Base-by-base conservation (phyloP, 2,113 vertebrate genomes). In the Tylochromis polylepis region DNA sequence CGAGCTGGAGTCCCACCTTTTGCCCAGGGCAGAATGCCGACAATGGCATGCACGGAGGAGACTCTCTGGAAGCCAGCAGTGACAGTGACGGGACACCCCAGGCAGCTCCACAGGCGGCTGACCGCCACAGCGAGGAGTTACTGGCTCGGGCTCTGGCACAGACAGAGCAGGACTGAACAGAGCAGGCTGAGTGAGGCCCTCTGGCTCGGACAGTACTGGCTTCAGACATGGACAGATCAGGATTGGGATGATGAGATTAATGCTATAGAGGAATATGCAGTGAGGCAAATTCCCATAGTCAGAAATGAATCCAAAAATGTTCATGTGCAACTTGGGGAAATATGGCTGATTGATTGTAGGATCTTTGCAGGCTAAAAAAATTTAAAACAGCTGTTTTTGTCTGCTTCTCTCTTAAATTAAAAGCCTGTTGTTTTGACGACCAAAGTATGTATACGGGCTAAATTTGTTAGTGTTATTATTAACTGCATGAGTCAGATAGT, bases 401-500 rank as follows among this genome's bases (percentile, higher is more conserved):
- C 3, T 24, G 65, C 65, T 41, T 43, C 22, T 43, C 3, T 43
- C 12, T 43, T 43, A 12, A 43, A 43, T 46, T 14, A 43, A 43
- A 11, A 43, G 41, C 11, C 41, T 72, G 67, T 11, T 46, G 14
- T n/a, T 0, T 0, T 27, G 5, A 72, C 14, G 36, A 72, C 27
- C n/a, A 46, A 46, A 46, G 14, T 27, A 22, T 3, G 1, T 41
- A 38, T 1, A 38, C 10, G 65, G 4, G 38, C n/a, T 46, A 46
- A 41, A 46, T 72, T 16, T 24, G 65, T 27, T 24, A 18, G 22
- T 27, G 62, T 41, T 67, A 43, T 72, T 27, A 72, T 46, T 6
- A 10, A 0, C 38, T 0, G n/a, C 43, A 27, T 43, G n/a, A 43
- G 8, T 1, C 65, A 43, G 8, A 46, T 9, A 16, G 5, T 43